Conservation (phyloP, 2,797 vertebrate genomes). For the Coluber constrictor region DNA sequence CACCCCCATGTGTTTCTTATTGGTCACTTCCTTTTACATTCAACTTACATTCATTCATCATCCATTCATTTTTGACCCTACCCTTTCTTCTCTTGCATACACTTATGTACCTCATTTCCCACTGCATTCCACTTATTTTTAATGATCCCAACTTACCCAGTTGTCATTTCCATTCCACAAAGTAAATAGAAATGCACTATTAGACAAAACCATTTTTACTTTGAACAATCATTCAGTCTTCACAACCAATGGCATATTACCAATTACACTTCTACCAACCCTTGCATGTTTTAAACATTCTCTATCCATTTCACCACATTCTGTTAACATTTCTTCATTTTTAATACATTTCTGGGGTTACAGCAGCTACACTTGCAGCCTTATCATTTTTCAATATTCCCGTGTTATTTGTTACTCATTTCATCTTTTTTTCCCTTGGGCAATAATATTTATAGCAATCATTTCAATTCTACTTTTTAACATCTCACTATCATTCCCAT, state of each 20-base stretch:
- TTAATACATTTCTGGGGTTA: not conserved
- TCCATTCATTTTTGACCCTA: not conserved
- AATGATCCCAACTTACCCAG: not conserved
- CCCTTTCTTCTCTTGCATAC: not conserved
- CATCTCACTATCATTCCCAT: not conserved
- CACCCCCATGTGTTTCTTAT: not conserved
- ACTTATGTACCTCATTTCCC: not conserved
- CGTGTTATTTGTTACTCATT: not conserved
- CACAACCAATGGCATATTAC: not conserved
- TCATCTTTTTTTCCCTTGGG: not conserved
- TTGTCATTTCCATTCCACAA: not conserved
- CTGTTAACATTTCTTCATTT: not conserved
- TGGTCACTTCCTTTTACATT: not conserved
- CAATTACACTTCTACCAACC: not conserved
- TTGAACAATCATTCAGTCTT: not conserved
- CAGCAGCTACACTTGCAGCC: not conserved
- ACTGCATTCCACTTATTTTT: not conserved
- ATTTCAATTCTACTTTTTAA: not conserved
- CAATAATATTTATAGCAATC: not conserved
- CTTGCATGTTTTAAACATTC: not conserved
- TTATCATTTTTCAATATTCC: not conserved
- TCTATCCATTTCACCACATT: not conserved
- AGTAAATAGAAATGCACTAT: not conserved
- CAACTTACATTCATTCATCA: not conserved
- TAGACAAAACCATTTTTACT: not conserved